Percentiles rank a stretch among this genome's conserved stretches.
Evolutionary conservation across 2,888 invertebrate genomes (phyloP).

Genomic region (Chrysodeixis includens): DNA sequence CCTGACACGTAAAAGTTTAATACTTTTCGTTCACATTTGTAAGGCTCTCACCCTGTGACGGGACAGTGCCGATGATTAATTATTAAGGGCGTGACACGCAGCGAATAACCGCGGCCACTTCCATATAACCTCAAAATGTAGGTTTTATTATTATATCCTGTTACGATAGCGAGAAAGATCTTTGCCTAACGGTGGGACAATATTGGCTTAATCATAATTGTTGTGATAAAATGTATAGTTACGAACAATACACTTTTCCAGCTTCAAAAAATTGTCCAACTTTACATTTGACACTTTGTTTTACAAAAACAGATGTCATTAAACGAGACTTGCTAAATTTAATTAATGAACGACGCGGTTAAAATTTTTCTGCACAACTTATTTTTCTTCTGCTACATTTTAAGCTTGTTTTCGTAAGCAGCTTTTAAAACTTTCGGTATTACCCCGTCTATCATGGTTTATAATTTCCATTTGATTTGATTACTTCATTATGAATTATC

Average conservation of each 20-base stretch:
- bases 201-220: too few species aligned
- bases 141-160: too few species aligned
- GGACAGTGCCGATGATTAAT: neutral
- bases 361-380: conserved; percentile 16
- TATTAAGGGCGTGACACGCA: neutral
- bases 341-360: conserved; percentile 36
- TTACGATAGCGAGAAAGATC: too few species aligned
- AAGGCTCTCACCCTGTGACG: neutral
- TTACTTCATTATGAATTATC: neutral
- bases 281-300: neutral
- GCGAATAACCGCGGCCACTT: neutral
- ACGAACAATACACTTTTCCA: too few species aligned
- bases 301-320: conserved; percentile 21
- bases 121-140: too few species aligned
- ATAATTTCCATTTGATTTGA: neutral
- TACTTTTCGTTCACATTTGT: neutral
- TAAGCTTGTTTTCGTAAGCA: conserved; percentile 1
- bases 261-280: too few species aligned
- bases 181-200: too few species aligned
- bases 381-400: conserved; percentile 16
- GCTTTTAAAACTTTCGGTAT: conserved; percentile 8
- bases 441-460: neutral
- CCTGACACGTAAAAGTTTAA: too few species aligned
- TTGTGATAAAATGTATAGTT: too few species aligned
- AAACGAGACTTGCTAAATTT: conserved; percentile 25